These are phyloP conservation scores for Eupithecia insigniata DNA, from an alignment of 2,888 invertebrate genomes.

Conservation along the genomic window DNA sequence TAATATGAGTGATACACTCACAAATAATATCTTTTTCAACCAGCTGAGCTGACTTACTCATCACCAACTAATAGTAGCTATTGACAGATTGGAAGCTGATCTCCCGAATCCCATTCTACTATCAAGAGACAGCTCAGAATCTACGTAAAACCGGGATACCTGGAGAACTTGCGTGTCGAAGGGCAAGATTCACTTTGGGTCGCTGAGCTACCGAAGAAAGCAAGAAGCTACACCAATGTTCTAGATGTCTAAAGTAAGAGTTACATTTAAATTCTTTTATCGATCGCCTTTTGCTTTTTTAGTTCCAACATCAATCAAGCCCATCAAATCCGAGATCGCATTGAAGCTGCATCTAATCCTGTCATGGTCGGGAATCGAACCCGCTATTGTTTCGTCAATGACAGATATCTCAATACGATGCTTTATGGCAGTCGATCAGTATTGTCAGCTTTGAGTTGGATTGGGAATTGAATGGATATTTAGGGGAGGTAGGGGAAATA, in stretches of 20 bases:
- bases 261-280: not conserved
- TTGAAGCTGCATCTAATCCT: constrained; percentile 57
- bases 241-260: not conserved
- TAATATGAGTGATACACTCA: too few relatives aligned
- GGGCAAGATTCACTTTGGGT: too few relatives aligned
- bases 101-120: too few relatives aligned
- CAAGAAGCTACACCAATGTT: not conserved
- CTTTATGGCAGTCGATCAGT: constrained; percentile 80
- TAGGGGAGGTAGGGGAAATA: constrained; percentile 50
- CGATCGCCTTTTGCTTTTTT: not conserved
- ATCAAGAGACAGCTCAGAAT: too few relatives aligned
- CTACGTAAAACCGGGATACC: too few relatives aligned
- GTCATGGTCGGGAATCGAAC: constrained; percentile 71
- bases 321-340: constrained; percentile 32
- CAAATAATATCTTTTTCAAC: too few relatives aligned
- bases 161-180: too few relatives aligned
- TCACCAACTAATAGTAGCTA: too few relatives aligned
- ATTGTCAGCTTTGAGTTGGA: constrained; percentile 78
- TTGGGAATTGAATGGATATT: constrained; percentile 59
- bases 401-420: constrained; percentile 78
- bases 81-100: too few relatives aligned
- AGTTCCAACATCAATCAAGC: constrained; percentile 29
- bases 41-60: too few relatives aligned
- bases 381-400: constrained; percentile 74
- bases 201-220: too few relatives aligned